These are phyloP conservation scores for Notothenia coriiceps DNA, from an alignment of 2,113 vertebrate genomes.

Conservation along the genomic window DNA sequence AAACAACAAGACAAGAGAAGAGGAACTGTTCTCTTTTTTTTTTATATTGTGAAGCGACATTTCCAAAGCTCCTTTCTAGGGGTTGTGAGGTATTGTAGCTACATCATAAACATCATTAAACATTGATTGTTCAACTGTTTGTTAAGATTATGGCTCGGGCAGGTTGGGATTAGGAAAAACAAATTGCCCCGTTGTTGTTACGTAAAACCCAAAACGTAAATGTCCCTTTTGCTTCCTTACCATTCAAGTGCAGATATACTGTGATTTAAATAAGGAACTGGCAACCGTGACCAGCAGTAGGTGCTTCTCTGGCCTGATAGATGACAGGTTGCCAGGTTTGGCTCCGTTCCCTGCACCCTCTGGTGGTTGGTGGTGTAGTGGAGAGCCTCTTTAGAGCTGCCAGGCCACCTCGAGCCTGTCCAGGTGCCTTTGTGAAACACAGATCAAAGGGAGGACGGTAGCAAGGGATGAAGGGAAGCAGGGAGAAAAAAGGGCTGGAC, in stretches of 20 bases:
- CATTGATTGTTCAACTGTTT: neutral
- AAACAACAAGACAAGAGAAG: conserved; percentile 20
- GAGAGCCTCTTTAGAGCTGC: conserved; percentile 61
- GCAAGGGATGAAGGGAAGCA: conserved; percentile 43
- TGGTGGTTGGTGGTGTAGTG: conserved; percentile 44
- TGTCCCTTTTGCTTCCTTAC: neutral
- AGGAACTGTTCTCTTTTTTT: neutral
- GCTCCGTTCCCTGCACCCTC: conserved; percentile 39
- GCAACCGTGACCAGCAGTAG: conserved; percentile 3
- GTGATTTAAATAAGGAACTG: conserved; percentile 47
- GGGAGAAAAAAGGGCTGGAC: conserved; percentile 33
- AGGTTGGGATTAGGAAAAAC: conserved; percentile 2
- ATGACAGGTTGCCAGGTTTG: conserved; percentile 64
- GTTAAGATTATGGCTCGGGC: neutral
- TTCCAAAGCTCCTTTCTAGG: neutral
- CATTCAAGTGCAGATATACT: conserved; percentile 18
- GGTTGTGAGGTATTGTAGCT: neutral
- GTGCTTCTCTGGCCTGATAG: conserved; percentile 36
- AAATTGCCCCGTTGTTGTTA: neutral
- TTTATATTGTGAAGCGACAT: neutral
- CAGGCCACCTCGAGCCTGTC: conserved; percentile 72
- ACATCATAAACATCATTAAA: neutral
- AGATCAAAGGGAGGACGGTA: conserved; percentile 70
- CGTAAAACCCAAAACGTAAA: neutral
- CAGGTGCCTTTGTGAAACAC: conserved; percentile 77